A percentile compares a stretch with the other conserved stretches of the same genome.
phyloP scores from a whole-genome alignment of 2,113 vertebrate species.

The Coracopsis vasa region DNA sequence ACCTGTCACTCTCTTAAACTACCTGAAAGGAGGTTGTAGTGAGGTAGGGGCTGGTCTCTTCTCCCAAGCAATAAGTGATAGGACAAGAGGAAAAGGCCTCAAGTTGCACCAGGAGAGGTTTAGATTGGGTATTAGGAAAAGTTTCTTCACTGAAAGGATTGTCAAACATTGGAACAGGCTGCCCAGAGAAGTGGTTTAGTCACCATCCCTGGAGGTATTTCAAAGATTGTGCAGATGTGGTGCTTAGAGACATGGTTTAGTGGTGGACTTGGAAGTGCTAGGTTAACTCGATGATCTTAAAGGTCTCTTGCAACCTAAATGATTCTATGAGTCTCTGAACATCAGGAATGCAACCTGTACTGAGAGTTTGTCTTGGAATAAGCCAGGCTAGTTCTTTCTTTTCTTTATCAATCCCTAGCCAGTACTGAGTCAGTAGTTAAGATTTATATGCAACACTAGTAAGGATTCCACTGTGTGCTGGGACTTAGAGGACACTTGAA shows the following conservation, averaged over 20 bases:
- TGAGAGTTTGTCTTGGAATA: not conserved
- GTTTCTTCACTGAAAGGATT: not conserved
- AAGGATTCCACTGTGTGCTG: not conserved
- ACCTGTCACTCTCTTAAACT: not conserved
- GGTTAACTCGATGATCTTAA: not conserved
- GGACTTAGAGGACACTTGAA: slow-evolving; percentile 3
- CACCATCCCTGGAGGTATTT: not conserved
- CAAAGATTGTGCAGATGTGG: not conserved
- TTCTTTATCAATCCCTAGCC: not conserved
- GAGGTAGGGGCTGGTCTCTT: accelerated
- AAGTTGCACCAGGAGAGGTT: not conserved
- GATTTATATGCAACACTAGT: not conserved
- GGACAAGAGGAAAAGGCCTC: not conserved
- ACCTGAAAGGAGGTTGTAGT: not conserved
- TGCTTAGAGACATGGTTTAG: not conserved
- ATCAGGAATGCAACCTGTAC: not conserved
- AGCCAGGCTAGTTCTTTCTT: not conserved
- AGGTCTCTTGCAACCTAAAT: not conserved
- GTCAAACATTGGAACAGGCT: not conserved
- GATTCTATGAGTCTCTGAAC: not conserved
- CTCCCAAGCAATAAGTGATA: not conserved
- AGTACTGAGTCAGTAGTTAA: not conserved
- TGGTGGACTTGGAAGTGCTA: not conserved
- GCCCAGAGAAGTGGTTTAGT: not conserved
- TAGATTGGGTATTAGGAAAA: not conserved